phyloP scores from a whole-genome alignment of 2,797 vertebrate genomes.

The Neosalanx taihuensis region DNA sequence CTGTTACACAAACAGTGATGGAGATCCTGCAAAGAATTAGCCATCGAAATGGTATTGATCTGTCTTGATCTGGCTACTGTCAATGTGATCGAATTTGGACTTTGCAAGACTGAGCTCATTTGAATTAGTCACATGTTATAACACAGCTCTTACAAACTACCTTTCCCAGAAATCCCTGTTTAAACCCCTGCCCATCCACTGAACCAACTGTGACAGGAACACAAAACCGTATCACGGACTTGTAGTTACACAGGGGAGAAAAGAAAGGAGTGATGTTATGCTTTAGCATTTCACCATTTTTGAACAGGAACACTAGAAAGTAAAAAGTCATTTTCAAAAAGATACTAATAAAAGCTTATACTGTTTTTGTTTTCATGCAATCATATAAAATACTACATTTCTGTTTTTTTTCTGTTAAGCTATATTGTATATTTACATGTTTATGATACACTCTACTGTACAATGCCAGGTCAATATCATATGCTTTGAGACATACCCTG shows the following conservation, averaged over 20 bases:
- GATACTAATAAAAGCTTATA: slow-evolving; percentile 84
- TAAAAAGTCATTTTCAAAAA: slow-evolving; percentile 76
- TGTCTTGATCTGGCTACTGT: neutral
- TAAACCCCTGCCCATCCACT: slow-evolving; percentile 56
- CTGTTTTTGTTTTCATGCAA: slow-evolving; percentile 84
- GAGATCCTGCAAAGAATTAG: slow-evolving; percentile 54
- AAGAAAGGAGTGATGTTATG: slow-evolving; percentile 25
- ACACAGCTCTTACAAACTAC: slow-evolving; percentile 60
- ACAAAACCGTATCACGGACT: slow-evolving; percentile 56
- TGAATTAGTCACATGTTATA: slow-evolving; percentile 47
- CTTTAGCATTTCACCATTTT: slow-evolving; percentile 35
- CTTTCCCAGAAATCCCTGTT: slow-evolving; percentile 30
- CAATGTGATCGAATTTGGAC: neutral
- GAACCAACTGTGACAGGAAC: slow-evolving; percentile 74
- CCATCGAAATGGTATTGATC: neutral
- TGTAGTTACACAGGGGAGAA: slow-evolving; percentile 15
- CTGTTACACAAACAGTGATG: slow-evolving; percentile 58
- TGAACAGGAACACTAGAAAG: slow-evolving; percentile 77
- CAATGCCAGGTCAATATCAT: slow-evolving; percentile 65
- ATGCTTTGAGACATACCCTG: slow-evolving; percentile 45
- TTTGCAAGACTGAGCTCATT: slow-evolving; percentile 37
- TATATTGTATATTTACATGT: slow-evolving; percentile 83
- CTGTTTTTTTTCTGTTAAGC: slow-evolving; percentile 82
- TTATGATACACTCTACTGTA: slow-evolving; percentile 90
- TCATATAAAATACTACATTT: slow-evolving; percentile 90